Base-by-base conservation (phyloP, 2,888 invertebrate genomes). In the Phrixothrix hirtus region DNA sequence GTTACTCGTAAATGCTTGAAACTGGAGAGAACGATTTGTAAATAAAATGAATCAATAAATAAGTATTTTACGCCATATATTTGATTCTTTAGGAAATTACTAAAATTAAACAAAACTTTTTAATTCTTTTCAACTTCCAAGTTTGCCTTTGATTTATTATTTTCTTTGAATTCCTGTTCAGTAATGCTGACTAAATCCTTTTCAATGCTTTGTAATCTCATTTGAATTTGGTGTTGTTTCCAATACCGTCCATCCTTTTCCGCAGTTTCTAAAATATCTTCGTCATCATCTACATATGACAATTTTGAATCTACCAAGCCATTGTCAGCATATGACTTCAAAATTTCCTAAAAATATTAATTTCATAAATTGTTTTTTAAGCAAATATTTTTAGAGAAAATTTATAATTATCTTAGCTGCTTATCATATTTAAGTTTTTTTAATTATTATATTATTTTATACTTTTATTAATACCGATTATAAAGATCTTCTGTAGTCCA, bases 121-220 rank as follows among this genome's bases (percentile, higher is more conserved):
- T 21, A 17, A 12, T 16, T 36, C 7, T 16, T 5, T 21, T 27
- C 2, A 2, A 4, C 10, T 2, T 27, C 9, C 1, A n/a, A 15
- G 10, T 17, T 36, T 21, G 15, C 14, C 1, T 21, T 36, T 17
- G 9, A 21, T 25, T 32, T 37, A 9, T 29, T 32, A 21, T 47
- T 27, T 4, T 42, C 44, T 42, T 43, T 38, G 2, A 11, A 32
- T 4, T 48, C 47, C 39, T 10, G 25, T 9, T 13, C n/a, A 1
- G 43, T 27, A 4, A 55, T 46, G 7, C 30, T 34, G 11, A 36
- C 46, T 14, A 60, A 39, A 12, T 46, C 17, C 35, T 49, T 59
- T 11, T 60, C 55, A 6, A 60, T 60, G n/a, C 10, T 34, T 27
- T 55, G 38, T 9, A 60, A 41, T 31, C 55, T 41, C 14, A 50